Base-by-base conservation (phyloP, 2,113 vertebrate species). In the Artemisiospiza belli region DNA sequence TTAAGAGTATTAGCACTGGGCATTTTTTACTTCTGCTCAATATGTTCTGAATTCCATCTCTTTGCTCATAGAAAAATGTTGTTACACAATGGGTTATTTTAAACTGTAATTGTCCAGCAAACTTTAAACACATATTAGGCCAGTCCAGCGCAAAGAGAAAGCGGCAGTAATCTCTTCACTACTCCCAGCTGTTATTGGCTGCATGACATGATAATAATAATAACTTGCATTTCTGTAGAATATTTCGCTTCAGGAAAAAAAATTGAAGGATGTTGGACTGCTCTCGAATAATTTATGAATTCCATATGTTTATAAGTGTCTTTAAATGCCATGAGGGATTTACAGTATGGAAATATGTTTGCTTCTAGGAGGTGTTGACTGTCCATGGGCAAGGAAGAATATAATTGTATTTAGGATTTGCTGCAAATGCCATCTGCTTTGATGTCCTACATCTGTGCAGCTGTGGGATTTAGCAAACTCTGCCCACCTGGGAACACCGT, bases 221-320 rank as follows among this genome's bases (percentile, higher is more conserved):
- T 81, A 94, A 85, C 89, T 94, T 90, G 73, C 80, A 75, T 97
- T 97, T 94, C 92, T 94, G 73, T 64, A 51, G 52, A 91, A 90
- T 94, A 89, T 92, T 95, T 86, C 43, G 41, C 92, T 96, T 89
- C 59, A 90, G 73, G 89, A 89, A 96, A 95, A 95, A 95, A 93
- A 74, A 46, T 24, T 86, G 86, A 95, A 90, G 85, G 91, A 81
- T 89, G 33, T 86, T 93, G 91, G 83, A 73, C 64, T 92, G 68
- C 64, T 95, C 83, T 95, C 0, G 15, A 89, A 61, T 89, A 92
- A 94, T 93, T 96, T 93, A 97, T 97, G 83, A 96, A 94, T 92
- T 95, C 95, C 95, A 94, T 93, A 94, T 97, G 95, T 83, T 91
- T 96, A 44, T 94, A 92, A 93, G 89, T 94, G 92, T 92, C 86